phyloP scores from a whole-genome alignment of 2,888 invertebrate species.

The Podotricha telesiphe region DNA sequence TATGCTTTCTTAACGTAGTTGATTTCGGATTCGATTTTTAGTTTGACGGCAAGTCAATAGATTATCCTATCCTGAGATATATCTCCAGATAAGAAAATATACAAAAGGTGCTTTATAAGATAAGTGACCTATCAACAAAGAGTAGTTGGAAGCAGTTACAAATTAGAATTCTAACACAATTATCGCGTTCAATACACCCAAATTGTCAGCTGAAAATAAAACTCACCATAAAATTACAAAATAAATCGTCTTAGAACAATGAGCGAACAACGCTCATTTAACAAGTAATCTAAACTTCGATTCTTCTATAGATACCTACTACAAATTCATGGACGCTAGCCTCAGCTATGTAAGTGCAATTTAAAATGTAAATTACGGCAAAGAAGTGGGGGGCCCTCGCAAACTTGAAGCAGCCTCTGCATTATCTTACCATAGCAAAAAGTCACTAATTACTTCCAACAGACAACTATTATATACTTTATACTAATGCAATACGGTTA shows the following conservation, averaged over 20 bases:
- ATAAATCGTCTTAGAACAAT: neutral
- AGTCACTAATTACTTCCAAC: constrained; percentile 11
- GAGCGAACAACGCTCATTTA: constrained; percentile 13
- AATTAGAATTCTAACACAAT: no score
- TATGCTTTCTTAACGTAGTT: no score
- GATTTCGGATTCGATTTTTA: no score
- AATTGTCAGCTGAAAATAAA: no score
- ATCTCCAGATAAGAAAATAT: no score
- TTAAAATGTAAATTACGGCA: constrained; percentile 85
- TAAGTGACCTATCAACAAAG: no score
- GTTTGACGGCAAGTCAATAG: no score
- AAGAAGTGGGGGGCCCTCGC: constrained; percentile 76
- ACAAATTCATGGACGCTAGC: constrained; percentile 65
- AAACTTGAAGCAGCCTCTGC: constrained; percentile 66
- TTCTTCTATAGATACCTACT: constrained; percentile 32
- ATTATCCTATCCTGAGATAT: no score
- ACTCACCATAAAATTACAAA: neutral
- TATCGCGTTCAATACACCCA: no score
- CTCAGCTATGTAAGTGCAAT: constrained; percentile 83
- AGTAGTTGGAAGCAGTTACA: no score
- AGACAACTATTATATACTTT: constrained; percentile 14
- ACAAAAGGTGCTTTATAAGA: no score
- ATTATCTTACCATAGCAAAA: constrained; percentile 28
- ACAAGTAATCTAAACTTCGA: constrained; percentile 39
- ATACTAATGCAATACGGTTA: fast-evolving